These are phyloP conservation scores for Hepsetus odoe DNA, from an alignment of 2,113 vertebrate genomes.

Conservation along the genomic window DNA sequence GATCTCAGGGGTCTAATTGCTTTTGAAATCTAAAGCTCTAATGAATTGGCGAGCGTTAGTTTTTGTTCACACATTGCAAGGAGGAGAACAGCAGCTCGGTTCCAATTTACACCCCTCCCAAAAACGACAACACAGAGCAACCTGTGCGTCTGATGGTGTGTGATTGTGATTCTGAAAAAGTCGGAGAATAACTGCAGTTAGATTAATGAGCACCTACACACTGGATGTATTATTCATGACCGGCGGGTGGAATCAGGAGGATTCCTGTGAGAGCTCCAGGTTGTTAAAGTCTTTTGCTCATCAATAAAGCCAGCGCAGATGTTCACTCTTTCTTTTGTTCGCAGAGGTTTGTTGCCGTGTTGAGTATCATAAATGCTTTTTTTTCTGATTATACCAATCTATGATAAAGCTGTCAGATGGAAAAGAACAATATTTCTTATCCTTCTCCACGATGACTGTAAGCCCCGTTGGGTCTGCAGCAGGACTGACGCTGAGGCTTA, in stretches of 20 bases:
- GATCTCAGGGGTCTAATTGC: background rate
- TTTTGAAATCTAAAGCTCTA: conserved; percentile 11
- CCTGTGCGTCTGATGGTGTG: background rate
- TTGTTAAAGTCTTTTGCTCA: conserved; percentile 39
- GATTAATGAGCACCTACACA: conserved; percentile 53
- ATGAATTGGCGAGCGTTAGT: conserved; percentile 40
- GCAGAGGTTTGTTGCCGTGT: background rate
- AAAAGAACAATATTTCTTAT: background rate
- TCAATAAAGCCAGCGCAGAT: conserved; percentile 34
- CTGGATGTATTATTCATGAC: conserved; percentile 53
- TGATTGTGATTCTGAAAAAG: conserved; percentile 22
- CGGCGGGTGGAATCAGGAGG: conserved; percentile 37
- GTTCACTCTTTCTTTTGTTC: background rate
- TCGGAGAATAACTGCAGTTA: conserved; percentile 30
- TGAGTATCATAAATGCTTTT: background rate
- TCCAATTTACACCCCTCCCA: conserved; percentile 10
- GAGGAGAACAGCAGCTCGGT: background rate
- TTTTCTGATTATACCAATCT: background rate
- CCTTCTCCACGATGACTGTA: background rate
- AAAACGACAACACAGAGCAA: background rate
- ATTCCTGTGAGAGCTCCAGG: conserved; percentile 17
- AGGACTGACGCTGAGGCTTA: background rate
- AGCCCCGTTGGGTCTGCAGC: background rate
- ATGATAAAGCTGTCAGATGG: background rate
- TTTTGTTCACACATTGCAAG: conserved; percentile 14